Percentiles rank a stretch among this genome's conserved stretches.
Conservation (phyloP, 1,140 invertebrate species). For the Antheraea mylitta region DNA sequence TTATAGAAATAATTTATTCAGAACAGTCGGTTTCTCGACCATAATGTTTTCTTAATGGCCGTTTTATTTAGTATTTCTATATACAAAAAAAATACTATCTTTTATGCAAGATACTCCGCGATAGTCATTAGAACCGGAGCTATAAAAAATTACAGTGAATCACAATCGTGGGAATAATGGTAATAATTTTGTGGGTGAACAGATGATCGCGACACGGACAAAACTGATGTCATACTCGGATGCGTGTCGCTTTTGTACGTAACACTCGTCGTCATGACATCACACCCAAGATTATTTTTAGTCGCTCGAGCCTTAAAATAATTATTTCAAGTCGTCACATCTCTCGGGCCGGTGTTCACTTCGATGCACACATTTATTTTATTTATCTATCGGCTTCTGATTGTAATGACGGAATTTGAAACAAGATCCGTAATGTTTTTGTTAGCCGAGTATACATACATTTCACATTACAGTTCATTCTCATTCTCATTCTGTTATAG, state of each 20-base stretch:
- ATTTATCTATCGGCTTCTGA: neutral
- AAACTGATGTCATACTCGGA: conserved; percentile 67
- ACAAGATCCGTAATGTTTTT: neutral
- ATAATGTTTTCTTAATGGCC: too few species aligned
- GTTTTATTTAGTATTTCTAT: neutral
- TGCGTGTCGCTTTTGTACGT: conserved; percentile 55
- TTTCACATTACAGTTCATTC: neutral
- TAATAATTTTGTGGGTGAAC: conserved; percentile 52
- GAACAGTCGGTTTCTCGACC: too few species aligned
- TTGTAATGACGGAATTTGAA: neutral
- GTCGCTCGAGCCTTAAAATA: conserved; percentile 60
- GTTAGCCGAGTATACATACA: neutral
- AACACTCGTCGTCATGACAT: conserved; percentile 65
- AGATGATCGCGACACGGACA: conserved; percentile 46
- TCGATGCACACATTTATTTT: conserved; percentile 33
- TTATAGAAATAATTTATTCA: too few species aligned
- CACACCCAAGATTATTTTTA: conserved; percentile 67
- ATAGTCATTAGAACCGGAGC: conserved; percentile 16
- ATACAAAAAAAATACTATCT: neutral
- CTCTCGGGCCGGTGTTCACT: conserved; percentile 32
- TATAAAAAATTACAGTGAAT: conserved; percentile 33
- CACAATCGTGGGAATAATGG: conserved; percentile 36
- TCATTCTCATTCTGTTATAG: too few species aligned
- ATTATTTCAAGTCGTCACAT: conserved; percentile 47
- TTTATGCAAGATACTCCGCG: conserved; percentile 10